Percentiles rank a stretch among this genome's conserved stretches.
Evolutionary conservation across 2,888 invertebrate genomes (phyloP).

Genomic region (Leucophenga maculata): DNA sequence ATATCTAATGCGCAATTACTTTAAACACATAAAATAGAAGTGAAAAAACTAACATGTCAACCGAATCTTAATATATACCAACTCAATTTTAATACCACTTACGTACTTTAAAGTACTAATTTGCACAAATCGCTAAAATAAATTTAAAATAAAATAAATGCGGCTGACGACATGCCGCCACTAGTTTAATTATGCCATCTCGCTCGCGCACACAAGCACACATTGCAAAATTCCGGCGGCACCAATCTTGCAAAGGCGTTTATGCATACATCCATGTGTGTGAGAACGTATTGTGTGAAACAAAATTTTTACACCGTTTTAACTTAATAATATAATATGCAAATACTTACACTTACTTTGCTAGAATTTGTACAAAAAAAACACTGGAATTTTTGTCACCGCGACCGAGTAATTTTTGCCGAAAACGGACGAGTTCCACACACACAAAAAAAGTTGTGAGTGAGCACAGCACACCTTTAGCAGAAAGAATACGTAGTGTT

Average conservation of each 20-base stretch:
- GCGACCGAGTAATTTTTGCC: neutral
- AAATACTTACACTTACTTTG: conserved; percentile 10
- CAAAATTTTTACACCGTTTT: no score
- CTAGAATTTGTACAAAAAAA: neutral
- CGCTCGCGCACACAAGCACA: neutral
- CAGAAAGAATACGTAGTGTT: no score
- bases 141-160: neutral
- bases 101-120: neutral
- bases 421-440: conserved; percentile 12
- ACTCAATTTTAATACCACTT: neutral
- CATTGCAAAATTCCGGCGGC: neutral
- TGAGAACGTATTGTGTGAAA: no score
- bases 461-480: neutral
- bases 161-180: neutral
- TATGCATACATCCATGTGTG: neutral
- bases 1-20: conserved; percentile 7
- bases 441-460: neutral
- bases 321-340: no score
- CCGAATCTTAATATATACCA: neutral
- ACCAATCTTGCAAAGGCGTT: neutral
- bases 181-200: neutral
- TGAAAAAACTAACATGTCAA: neutral
- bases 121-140: neutral
- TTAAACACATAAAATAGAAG: neutral
- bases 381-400: neutral